A percentile compares a stretch with the other conserved stretches of the same genome.
Conservation (phyloP, 2,888 invertebrate species). For the Esperia sulphurella region DNA sequence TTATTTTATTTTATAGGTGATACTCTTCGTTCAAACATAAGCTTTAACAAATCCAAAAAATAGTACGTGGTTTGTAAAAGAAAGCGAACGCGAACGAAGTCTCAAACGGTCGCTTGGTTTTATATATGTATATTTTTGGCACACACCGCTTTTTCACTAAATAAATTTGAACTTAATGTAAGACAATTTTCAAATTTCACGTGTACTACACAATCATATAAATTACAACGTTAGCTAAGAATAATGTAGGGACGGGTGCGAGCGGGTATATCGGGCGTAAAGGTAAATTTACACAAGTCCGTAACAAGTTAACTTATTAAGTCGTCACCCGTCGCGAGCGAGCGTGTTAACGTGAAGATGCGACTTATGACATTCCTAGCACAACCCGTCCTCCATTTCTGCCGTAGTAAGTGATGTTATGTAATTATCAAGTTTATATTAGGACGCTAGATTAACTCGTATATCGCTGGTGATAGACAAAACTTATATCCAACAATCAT, state of each 20-base stretch:
- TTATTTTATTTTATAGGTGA: too few species aligned
- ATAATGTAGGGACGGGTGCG: slow-evolving; percentile 58
- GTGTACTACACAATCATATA: slow-evolving; percentile 54
- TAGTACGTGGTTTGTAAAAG: too few species aligned
- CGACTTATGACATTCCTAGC: slow-evolving; percentile 54
- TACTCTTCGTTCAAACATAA: too few species aligned
- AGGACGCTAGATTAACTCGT: not conserved
- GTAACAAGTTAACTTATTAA: slow-evolving; percentile 74
- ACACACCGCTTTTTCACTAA: too few species aligned
- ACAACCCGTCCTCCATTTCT: slow-evolving; percentile 3
- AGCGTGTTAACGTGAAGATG: slow-evolving; percentile 16
- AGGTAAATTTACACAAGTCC: slow-evolving; percentile 75
- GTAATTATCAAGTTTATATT: not conserved
- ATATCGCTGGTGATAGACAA: too few species aligned
- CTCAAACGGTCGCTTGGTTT: too few species aligned
- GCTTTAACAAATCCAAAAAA: too few species aligned
- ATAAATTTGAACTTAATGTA: not conserved
- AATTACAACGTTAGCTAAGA: slow-evolving; percentile 71
- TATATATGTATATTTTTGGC: too few species aligned
- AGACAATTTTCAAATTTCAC: slow-evolving; percentile 22
- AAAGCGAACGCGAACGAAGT: too few species aligned
- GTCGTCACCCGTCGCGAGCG: slow-evolving; percentile 55
- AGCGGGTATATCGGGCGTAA: slow-evolving; percentile 63
- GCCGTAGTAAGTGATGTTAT: not conserved
- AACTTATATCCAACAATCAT: too few species aligned